Percentiles rank a stretch among this genome's conserved stretches.
phyloP scores from a whole-genome alignment of 2,113 vertebrate species.

The Bubo scandiacus region DNA sequence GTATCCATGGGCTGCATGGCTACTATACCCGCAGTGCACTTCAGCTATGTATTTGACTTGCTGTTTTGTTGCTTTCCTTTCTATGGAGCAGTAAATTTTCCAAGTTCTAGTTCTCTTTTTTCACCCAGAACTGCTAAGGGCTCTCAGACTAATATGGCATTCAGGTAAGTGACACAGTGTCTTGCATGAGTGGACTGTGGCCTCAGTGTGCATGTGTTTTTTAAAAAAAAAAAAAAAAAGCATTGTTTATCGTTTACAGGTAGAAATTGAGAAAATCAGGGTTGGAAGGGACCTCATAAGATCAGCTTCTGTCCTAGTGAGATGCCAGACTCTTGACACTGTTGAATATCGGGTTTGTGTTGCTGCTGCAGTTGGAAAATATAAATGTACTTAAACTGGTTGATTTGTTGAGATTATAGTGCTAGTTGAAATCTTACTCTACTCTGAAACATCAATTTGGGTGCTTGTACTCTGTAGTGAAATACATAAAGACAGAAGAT shows the following conservation, averaged over 20 bases:
- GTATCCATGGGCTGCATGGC: not conserved
- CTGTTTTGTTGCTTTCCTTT: not conserved
- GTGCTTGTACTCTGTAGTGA: not conserved
- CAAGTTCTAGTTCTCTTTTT: not conserved
- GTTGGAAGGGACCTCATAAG: not conserved
- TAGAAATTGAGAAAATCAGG: not conserved
- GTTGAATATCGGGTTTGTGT: not conserved
- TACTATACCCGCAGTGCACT: not conserved
- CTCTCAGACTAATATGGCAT: not conserved
- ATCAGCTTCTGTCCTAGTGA: not conserved
- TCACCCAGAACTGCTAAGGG: not conserved
- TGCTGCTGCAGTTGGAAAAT: not conserved
- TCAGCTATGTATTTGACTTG: not conserved
- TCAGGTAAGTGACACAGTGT: not conserved
- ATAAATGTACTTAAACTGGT: not conserved
- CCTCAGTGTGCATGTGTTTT: not conserved
- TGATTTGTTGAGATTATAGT: not conserved
- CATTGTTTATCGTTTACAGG: not conserved
- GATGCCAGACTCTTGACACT: not conserved
- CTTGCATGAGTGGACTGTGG: not conserved
- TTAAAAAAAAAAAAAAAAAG: not conserved
- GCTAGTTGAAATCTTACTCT: not conserved
- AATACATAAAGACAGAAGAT: not conserved
- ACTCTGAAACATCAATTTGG: not conserved
- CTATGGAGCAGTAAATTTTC: not conserved